A percentile compares a stretch with the other conserved stretches of the same genome.
Evolutionary conservation across 1,140 invertebrate genomes (phyloP).

Genomic region (Cryptotermes secundus): DNA sequence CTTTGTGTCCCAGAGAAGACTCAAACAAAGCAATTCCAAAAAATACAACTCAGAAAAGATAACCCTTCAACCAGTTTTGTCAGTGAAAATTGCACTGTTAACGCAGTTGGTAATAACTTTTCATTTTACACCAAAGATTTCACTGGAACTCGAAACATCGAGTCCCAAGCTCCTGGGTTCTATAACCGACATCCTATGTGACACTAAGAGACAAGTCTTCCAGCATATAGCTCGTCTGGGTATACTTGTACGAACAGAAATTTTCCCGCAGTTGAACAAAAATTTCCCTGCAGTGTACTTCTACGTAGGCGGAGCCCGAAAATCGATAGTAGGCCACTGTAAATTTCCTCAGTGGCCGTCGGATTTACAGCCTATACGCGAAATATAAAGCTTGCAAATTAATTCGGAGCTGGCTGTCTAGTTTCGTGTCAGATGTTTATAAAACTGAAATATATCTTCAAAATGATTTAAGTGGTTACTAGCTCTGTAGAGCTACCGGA

Average conservation of each 20-base stretch:
- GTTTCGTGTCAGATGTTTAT: background rate
- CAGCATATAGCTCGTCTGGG: background rate
- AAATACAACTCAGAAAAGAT: too few species aligned
- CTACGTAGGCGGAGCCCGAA: background rate
- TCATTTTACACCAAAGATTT: too few species aligned
- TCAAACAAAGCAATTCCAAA: too few species aligned
- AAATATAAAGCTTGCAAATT: background rate
- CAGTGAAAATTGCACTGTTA: too few species aligned
- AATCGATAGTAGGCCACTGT: background rate
- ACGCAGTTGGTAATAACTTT: too few species aligned
- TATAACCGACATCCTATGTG: background rate
- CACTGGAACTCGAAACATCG: too few species aligned
- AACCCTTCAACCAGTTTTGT: too few species aligned
- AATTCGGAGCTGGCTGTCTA: background rate
- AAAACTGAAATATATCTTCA: background rate
- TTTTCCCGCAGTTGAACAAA: background rate
- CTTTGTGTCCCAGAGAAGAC: too few species aligned
- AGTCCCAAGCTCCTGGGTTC: background rate
- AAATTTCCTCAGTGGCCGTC: background rate
- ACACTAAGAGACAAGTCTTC: background rate
- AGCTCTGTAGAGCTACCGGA: too few species aligned
- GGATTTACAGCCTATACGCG: background rate
- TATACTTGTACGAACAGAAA: too few species aligned
- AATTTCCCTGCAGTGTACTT: conserved; percentile 4
- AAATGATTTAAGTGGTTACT: background rate